Conservation (phyloP, 2,797 vertebrate genomes). For the Oryzias sinensis region DNA sequence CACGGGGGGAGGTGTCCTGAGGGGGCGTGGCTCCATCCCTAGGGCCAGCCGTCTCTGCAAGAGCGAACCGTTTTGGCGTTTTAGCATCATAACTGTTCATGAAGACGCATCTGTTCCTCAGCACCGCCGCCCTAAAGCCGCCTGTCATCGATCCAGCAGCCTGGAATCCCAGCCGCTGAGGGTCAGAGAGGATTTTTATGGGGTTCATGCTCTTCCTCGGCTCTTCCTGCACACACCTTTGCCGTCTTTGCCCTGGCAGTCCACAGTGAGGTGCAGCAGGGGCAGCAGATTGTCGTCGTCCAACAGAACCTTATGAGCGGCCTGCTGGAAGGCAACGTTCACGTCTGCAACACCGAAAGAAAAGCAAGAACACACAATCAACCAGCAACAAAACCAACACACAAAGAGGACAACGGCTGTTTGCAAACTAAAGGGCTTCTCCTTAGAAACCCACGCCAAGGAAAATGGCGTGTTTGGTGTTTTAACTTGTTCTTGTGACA, state of each 20-base stretch:
- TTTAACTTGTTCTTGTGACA: no score
- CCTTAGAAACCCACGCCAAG: no score
- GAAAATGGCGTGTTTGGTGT: no score
- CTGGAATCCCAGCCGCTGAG: background rate
- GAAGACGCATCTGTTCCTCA: no score
- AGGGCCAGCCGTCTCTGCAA: conserved; percentile 80
- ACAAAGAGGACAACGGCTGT: no score
- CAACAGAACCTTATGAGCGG: conserved; percentile 93
- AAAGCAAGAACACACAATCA: background rate
- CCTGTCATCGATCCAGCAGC: no score
- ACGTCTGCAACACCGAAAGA: conserved; percentile 79
- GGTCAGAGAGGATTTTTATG: background rate
- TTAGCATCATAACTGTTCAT: no score
- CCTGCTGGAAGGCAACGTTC: conserved; percentile 97
- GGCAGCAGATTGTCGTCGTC: conserved; percentile 98
- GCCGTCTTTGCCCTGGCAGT: conserved; percentile 92
- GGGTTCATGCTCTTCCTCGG: no score
- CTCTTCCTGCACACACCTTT: conserved; percentile 80
- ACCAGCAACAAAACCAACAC: no score
- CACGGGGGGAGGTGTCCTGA: conserved; percentile 91
- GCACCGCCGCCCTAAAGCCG: no score
- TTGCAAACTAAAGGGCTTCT: no score
- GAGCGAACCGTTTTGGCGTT: no score
- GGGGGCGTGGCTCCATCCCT: conserved; percentile 86
- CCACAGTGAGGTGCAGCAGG: conserved; percentile 92